These are phyloP conservation scores for Luehdorfia chinensis DNA, from an alignment of 1,140 invertebrate species.

Conservation along the genomic window DNA sequence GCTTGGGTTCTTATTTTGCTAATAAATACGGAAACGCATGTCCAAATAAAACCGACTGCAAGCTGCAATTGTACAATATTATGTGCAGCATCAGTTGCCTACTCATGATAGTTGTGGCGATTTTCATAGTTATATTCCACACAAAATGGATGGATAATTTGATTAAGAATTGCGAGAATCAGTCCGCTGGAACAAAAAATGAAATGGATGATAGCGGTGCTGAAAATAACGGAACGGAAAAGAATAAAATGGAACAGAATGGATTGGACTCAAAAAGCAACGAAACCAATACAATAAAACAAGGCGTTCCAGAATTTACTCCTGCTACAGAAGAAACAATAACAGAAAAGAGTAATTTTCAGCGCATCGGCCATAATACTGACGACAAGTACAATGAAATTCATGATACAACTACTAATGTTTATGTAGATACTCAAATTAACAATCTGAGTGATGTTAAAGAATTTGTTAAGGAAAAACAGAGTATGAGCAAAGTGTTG, in stretches of 20 bases:
- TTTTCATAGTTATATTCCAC: conserved; percentile 9
- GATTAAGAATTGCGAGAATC: neutral
- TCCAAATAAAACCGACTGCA: neutral
- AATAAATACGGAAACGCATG: neutral
- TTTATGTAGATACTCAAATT: neutral
- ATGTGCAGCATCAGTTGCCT: conserved; percentile 14
- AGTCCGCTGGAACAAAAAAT: too few species aligned
- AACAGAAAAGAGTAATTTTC: too few species aligned
- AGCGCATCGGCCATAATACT: too few species aligned
- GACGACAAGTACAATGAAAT: too few species aligned
- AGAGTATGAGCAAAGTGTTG: conserved; percentile 14
- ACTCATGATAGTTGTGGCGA: neutral
- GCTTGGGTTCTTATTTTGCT: neutral
- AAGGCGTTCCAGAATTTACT: too few species aligned
- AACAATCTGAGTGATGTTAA: conserved; percentile 1
- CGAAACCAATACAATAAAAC: too few species aligned
- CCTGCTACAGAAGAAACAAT: too few species aligned
- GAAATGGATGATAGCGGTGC: too few species aligned
- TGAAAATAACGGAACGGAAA: too few species aligned
- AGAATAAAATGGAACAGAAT: too few species aligned
- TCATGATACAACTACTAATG: neutral
- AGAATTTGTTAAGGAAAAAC: conserved; percentile 15
- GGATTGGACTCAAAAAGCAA: too few species aligned
- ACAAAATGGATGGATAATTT: conserved; percentile 11
- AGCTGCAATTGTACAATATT: neutral